Percentiles rank a stretch among this genome's conserved stretches.
Conservation (phyloP, 37 sponge, comb jelly and placozoan species). For the Aplysina aerophoba region DNA sequence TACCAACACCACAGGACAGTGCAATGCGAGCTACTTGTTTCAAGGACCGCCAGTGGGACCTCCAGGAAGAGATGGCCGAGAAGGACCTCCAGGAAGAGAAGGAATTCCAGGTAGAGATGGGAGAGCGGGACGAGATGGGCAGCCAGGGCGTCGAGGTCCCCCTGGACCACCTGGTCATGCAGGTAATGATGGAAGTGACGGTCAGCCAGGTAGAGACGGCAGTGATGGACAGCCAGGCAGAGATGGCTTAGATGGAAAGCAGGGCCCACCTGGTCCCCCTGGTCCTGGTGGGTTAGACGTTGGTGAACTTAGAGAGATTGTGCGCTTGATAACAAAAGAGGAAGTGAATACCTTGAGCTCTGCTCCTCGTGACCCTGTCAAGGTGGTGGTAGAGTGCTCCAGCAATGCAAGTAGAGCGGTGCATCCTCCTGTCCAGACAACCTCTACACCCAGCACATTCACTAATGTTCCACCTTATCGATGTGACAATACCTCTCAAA, state of each 20-base stretch:
- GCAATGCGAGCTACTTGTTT: background rate
- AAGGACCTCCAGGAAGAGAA: conserved; percentile 9
- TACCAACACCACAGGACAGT: background rate
- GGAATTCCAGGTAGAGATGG: background rate
- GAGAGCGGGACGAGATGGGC: background rate
- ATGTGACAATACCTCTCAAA: too few relatives aligned
- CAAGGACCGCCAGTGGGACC: background rate
- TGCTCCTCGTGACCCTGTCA: background rate
- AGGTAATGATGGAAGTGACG: background rate
- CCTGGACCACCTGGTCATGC: background rate
- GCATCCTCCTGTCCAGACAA: too few relatives aligned
- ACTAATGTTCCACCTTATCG: too few relatives aligned
- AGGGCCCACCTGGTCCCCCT: background rate
- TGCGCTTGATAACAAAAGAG: conserved; percentile 20
- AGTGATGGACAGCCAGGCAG: background rate
- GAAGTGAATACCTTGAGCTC: conserved; percentile 4
- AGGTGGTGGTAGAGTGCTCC: background rate
- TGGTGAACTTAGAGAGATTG: background rate
- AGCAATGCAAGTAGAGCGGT: too few relatives aligned
- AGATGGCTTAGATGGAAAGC: background rate
- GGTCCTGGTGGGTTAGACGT: background rate
- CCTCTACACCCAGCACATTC: too few relatives aligned
- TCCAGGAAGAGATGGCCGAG: conserved; percentile 4
- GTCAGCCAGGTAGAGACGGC: background rate
- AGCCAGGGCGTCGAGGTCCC: conserved; percentile 6